Conservation (phyloP, 1,140 invertebrate species). For the Drosophila sp. region DNA sequence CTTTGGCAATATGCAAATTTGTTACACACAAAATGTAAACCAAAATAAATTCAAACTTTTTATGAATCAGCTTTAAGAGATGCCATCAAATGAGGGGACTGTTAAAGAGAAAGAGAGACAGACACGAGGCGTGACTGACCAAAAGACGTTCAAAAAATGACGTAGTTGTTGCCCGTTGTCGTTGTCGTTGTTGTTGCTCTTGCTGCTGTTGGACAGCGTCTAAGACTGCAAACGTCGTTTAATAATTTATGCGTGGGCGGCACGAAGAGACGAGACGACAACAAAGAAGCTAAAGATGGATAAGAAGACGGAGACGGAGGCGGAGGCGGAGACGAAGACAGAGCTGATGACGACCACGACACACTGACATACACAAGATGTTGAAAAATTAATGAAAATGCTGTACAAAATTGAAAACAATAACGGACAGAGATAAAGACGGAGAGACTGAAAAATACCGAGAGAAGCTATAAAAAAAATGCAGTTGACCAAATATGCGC, state of each 20-base stretch:
- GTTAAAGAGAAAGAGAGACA: neutral
- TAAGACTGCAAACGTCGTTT: slow-evolving; percentile 63
- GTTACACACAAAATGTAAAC: slow-evolving; percentile 50
- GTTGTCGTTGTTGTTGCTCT: slow-evolving; percentile 7
- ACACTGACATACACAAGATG: slow-evolving; percentile 54
- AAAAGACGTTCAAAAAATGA: slow-evolving; percentile 42
- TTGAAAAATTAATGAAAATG: slow-evolving; percentile 82
- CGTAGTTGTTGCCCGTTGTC: slow-evolving; percentile 30
- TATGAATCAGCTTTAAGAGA: slow-evolving; percentile 70
- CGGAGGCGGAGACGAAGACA: slow-evolving; percentile 18
- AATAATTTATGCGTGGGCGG: slow-evolving; percentile 78
- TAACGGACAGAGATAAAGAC: slow-evolving; percentile 47
- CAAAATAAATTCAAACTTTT: slow-evolving; percentile 75
- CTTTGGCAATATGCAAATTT: slow-evolving; percentile 65
- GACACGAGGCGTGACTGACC: slow-evolving; percentile 50
- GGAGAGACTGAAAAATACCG: slow-evolving; percentile 9
- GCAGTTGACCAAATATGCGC: slow-evolving; percentile 82
- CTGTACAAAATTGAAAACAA: slow-evolving; percentile 80
- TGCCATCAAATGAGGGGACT: neutral
- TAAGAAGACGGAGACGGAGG: too few species aligned
- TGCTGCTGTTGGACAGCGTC: slow-evolving; percentile 45
- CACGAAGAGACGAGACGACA: slow-evolving; percentile 51
- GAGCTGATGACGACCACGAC: slow-evolving; percentile 44
- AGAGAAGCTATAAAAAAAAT: slow-evolving; percentile 40
- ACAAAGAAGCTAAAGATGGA: slow-evolving; percentile 39